These are phyloP conservation scores for Sturnus vulgaris DNA, from an alignment of 2,113 vertebrate genomes.

Conservation along the genomic window DNA sequence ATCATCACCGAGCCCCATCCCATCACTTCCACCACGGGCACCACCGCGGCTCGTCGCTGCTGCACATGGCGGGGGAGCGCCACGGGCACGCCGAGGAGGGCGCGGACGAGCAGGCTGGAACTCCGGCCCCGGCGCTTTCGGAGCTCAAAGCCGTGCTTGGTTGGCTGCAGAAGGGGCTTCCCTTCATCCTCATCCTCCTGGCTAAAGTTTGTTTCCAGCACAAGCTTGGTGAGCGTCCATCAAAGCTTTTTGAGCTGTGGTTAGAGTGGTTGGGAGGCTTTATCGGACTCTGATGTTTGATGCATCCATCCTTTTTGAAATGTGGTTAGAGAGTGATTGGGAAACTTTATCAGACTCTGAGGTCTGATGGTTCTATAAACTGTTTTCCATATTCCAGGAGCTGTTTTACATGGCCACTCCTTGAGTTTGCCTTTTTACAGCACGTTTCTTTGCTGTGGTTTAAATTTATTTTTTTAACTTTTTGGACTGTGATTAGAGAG, in stretches of 20 bases:
- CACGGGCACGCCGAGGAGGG: slow-evolving; percentile 82
- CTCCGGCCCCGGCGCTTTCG: slow-evolving; percentile 88
- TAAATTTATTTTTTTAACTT: not conserved
- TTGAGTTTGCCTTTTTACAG: too few species aligned
- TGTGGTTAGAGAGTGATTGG: too few species aligned
- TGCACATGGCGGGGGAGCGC: slow-evolving; percentile 85
- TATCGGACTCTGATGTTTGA: not conserved
- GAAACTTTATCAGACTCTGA: not conserved
- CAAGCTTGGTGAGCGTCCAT: slow-evolving; percentile 82
- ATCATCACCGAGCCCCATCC: slow-evolving; percentile 69
- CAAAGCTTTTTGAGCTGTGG: not conserved
- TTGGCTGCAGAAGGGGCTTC: slow-evolving; percentile 96
- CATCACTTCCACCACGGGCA: slow-evolving; percentile 85
- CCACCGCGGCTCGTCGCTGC: slow-evolving; percentile 82
- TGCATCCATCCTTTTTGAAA: not conserved
- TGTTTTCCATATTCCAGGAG: too few species aligned
- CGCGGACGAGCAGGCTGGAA: slow-evolving; percentile 77
- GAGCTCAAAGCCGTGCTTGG: slow-evolving; percentile 89
- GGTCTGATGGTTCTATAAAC: too few species aligned
- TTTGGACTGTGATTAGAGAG: not conserved
- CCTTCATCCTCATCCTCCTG: slow-evolving; percentile 94
- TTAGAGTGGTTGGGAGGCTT: not conserved
- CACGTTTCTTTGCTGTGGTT: too few species aligned
- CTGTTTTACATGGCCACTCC: too few species aligned
- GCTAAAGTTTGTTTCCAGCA: slow-evolving; percentile 97